Conservation (phyloP, 2,113 vertebrate species). For the Heterotilapia buettikoferi region DNA sequence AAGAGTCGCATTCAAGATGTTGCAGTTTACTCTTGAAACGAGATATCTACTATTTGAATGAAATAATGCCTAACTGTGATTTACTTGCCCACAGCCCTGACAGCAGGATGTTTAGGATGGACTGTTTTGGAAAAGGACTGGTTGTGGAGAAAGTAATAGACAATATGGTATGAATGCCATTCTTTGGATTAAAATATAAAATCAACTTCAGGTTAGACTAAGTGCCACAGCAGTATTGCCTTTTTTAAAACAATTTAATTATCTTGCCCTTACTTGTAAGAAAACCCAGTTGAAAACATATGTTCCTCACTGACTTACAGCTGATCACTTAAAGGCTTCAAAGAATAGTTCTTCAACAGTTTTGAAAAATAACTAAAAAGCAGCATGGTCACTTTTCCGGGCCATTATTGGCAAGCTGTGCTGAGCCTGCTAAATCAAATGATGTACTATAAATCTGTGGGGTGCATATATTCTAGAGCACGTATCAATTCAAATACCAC, state of each 20-base stretch:
- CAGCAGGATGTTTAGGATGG: background rate
- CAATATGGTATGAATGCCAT: background rate
- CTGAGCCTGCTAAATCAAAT: background rate
- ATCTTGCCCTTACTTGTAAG: background rate
- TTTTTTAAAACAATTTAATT: background rate
- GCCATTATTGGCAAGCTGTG: background rate
- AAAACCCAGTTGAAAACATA: background rate
- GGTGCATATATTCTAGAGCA: background rate
- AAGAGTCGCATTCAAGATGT: constrained; percentile 37
- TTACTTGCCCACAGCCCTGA: background rate
- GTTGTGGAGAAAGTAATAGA: background rate
- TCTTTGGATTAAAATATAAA: background rate
- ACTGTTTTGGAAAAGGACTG: background rate
- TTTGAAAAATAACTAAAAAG: constrained; percentile 18
- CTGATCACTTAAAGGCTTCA: constrained; percentile 22
- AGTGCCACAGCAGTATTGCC: background rate
- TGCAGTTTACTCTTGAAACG: constrained; percentile 24
- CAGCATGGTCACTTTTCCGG: constrained; percentile 1
- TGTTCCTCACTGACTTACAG: constrained; percentile 16
- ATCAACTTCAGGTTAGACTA: background rate
- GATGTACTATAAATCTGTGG: constrained; percentile 15
- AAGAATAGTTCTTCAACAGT: background rate
- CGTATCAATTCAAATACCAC: constrained; percentile 10
- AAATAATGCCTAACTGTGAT: background rate
- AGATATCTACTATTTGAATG: constrained; percentile 7